A percentile compares a stretch with the other conserved stretches of the same genome.
Conservation (phyloP, 30 jellyfish, hydroid and myxozoan genomes). For the Sanderia malayensis region DNA sequence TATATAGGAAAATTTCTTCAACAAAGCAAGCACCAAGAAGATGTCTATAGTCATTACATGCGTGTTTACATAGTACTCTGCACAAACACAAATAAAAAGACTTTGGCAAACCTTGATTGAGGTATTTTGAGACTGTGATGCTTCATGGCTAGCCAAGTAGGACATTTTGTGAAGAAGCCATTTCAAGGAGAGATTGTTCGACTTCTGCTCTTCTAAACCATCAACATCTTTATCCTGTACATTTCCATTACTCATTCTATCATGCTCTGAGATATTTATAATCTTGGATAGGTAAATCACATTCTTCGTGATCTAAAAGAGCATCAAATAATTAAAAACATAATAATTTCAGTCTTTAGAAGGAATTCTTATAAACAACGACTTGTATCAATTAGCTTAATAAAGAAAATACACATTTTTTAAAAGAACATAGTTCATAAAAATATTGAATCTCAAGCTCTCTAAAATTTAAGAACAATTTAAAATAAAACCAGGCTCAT, state of each 20-base stretch:
- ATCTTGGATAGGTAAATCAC: conserved; percentile 67
- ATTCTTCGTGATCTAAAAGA: conserved; percentile 71
- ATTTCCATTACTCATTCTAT: neutral
- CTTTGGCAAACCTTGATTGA: conserved; percentile 72
- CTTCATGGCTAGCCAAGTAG: conserved; percentile 78
- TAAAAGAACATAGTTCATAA: too few relatives aligned
- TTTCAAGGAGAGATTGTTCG: conserved; percentile 37
- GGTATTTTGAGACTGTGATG: conserved; percentile 59
- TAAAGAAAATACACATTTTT: too few relatives aligned
- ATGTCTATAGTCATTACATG: too few relatives aligned
- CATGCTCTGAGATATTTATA: conserved; percentile 35
- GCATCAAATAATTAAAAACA: neutral
- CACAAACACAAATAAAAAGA: too few relatives aligned
- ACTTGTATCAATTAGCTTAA: too few relatives aligned
- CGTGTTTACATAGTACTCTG: too few relatives aligned
- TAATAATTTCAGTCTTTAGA: neutral
- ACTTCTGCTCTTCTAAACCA: conserved; percentile 11
- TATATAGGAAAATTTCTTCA: neutral
- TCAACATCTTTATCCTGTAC: conserved; percentile 1
- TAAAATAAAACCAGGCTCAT: too few relatives aligned
- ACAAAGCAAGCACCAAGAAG: too few relatives aligned
- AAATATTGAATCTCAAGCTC: too few relatives aligned
- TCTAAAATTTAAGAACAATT: too few relatives aligned
- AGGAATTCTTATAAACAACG: too few relatives aligned
- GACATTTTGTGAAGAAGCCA: conserved; percentile 64